Evolutionary conservation across 2,888 invertebrate genomes (phyloP).

Genomic region (Chloroclysta siterata): DNA sequence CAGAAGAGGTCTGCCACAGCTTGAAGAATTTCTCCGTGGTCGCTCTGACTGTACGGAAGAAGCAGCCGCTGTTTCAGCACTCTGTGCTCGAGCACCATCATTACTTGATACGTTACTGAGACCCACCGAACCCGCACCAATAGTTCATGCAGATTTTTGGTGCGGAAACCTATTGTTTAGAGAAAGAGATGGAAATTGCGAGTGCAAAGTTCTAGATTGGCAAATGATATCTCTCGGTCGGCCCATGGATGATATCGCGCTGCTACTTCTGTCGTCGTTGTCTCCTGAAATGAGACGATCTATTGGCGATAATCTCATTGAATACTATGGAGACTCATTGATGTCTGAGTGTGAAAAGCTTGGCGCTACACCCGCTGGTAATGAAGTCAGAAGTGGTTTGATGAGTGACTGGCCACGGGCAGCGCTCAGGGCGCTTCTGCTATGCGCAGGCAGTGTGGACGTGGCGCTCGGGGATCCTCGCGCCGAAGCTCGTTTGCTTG

Average conservation of each 20-base stretch:
- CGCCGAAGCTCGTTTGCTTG: constrained; percentile 90
- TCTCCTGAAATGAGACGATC: constrained; percentile 88
- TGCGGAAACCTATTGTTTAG: constrained; percentile 91
- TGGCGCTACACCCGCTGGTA: constrained; percentile 85
- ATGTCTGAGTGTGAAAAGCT: constrained; percentile 85
- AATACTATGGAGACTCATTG: constrained; percentile 88
- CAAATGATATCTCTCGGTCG: constrained; percentile 92
- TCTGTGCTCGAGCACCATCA: constrained; percentile 89
- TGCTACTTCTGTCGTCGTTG: constrained; percentile 89
- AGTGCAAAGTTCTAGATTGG: constrained; percentile 91
- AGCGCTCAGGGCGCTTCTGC: constrained; percentile 89
- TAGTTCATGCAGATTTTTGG: constrained; percentile 94
- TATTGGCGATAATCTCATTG: constrained; percentile 86
- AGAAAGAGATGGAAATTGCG: constrained; percentile 77
- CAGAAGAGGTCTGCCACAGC: constrained; percentile 90
- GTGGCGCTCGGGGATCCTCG: constrained; percentile 91
- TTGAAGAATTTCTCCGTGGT: constrained; percentile 88
- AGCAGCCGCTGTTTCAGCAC: constrained; percentile 86
- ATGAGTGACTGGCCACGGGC: constrained; percentile 88
- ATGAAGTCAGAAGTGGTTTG: constrained; percentile 74
- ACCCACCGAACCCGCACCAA: constrained; percentile 90
- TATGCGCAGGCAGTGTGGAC: constrained; percentile 93
- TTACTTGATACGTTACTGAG: constrained; percentile 89
- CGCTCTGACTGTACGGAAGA: constrained; percentile 87
- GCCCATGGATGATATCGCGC: constrained; percentile 91